Evolutionary conservation across 2,797 vertebrate genomes (phyloP).

Genomic region (Eulemur coronatus): DNA sequence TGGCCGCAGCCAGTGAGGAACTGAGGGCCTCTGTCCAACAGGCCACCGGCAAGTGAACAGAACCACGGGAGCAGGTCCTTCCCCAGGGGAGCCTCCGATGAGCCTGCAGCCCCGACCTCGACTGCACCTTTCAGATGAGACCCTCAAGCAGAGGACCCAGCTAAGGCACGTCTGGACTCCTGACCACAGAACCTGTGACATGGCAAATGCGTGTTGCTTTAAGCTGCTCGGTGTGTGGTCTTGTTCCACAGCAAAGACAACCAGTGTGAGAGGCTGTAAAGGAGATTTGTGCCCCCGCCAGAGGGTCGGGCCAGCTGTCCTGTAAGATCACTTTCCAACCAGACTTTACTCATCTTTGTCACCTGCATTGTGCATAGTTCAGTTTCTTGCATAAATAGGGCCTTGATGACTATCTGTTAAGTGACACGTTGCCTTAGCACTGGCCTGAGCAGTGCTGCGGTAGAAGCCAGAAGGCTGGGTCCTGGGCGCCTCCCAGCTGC

Average conservation of each 20-base stretch:
- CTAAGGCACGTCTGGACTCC: background rate
- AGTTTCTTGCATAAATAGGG: rapidly evolving
- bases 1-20: background rate
- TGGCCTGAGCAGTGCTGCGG: background rate
- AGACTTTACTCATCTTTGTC: background rate
- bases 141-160: background rate
- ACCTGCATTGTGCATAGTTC: rapidly evolving
- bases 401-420: rapidly evolving
- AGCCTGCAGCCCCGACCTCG: background rate
- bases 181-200: background rate
- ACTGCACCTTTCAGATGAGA: background rate
- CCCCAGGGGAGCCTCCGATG: background rate
- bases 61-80: background rate
- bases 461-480: background rate
- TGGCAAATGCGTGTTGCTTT: rapidly evolving
- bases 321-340: rapidly evolving
- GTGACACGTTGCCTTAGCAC: rapidly evolving
- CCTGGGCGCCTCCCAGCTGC: background rate
- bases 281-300: rapidly evolving
- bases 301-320: background rate
- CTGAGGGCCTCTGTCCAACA: rapidly evolving
- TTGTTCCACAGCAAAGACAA: rapidly evolving
- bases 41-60: background rate
- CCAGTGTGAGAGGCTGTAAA: rapidly evolving
- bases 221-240: background rate